Evolutionary conservation across 2,113 vertebrate species (phyloP), one percentile per base, ranked within the genome.

Genomic region (Pangasianodon hypophthalmus): DNA sequence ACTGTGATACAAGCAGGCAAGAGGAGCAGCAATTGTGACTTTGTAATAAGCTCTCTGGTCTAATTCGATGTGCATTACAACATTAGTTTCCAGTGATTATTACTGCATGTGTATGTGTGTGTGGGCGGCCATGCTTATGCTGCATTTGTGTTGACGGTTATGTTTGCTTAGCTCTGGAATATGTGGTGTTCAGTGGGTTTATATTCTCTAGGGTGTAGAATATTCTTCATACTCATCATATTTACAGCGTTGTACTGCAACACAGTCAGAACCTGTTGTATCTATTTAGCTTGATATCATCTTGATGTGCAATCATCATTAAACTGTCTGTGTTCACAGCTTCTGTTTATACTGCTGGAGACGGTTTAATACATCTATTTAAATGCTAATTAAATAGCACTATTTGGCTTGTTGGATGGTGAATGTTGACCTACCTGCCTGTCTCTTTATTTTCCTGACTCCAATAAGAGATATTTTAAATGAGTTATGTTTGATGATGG

Each of bases 101-200:
- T 69, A 86, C 9, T 3, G 7, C 18, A 2, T 50, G 44, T 85
- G 60, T 85, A 19, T 84, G 82, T 62, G 37, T 67, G 26, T 85
- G 24, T 67, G 83, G 85, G 37, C 32, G 71, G 62, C 18, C 69
- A 29, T 82, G 73, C 56, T 6, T 71, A 87, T 80, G 32, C 81
- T 60, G 44, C 87, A 84, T 84, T 87, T 88, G 75, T 69, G 54
- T 91, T 87, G 37, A 89, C 29, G 24, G 81, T 71, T 84, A 54
- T 81, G 56, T 90, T 89, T 91, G 88, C 90, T 91, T 75, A 62
- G 46, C 80, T 84, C 52, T 64, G 87, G 54, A 77, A 85, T 81
- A 52, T 82, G 46, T 29, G 46, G 3, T 44, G 60, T 50, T 67
- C 29, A n/a, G 44, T 85, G 44, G 11, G 16, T 86, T 29, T 32